Evolutionary conservation across 2,797 vertebrate genomes (phyloP), one percentile per base, ranked within the genome.

Genomic region (Mareca strepera): DNA sequence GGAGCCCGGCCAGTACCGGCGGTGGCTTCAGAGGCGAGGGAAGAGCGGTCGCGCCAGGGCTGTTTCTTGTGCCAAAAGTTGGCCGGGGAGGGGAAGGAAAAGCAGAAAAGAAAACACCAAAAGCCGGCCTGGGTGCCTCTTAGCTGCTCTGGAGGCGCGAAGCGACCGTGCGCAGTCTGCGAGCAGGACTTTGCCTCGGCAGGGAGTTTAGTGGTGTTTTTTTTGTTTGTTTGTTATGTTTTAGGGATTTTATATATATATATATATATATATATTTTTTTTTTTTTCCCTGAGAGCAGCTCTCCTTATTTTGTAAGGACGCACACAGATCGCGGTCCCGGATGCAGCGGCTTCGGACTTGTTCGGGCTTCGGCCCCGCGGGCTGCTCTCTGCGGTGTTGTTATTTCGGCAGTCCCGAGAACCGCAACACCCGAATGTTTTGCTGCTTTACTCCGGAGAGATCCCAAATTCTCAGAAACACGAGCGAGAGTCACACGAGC

Each of bases 11-110:
- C 29, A 12, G 75, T 48, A 22, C 8, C 60, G 29, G 52, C 12
- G 56, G 37, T 5, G 62, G 56, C n/a, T 21, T 31, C 11, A 35
- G 33, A 28, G 12, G 52, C 22, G 4, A 10, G 8, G 64, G 44
- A 21, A 43, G 53, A 75, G 31, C 26, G 21, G 77, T 48, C 3
- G 58, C 28, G 17, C 17, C 33, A 20, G 80, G 10, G 31, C 25
- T 22, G 33, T 43, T 6, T 22, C 33, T 39, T 48, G 31, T 53
- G 46, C 46, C 74, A 56, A 52, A 17, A 7, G 1, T 46, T 72
- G 64, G 33, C 11, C 0, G 9, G 12, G 25, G 17, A 5, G 12
- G 22, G 2, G 18, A 7, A 28, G 4, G 9, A 26, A 9, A 21
- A 11, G 9, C 11, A 41, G n/a, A 46, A 50, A 50, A 9, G 18